Conservation (phyloP, 1,140 invertebrate genomes). For the Hesperophylax magnus region DNA sequence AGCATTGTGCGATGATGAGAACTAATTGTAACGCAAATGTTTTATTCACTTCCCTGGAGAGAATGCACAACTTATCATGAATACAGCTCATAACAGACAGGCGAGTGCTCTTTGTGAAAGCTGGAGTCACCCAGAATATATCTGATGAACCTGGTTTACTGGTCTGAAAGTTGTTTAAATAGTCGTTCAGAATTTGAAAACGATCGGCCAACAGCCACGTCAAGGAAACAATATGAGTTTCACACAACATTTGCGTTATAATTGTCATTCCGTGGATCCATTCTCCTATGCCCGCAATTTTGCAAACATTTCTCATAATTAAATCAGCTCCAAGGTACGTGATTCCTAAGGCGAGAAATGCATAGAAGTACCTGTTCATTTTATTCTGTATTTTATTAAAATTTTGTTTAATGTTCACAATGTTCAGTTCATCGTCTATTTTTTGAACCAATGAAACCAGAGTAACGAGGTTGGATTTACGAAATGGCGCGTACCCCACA, state of each 20-base stretch:
- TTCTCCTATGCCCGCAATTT: background rate
- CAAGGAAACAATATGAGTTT: slow-evolving; percentile 44
- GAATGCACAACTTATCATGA: slow-evolving; percentile 45
- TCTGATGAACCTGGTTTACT: background rate
- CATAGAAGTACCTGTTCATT: slow-evolving; percentile 28
- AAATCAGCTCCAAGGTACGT: slow-evolving; percentile 10
- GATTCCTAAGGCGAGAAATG: background rate
- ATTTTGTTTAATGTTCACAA: slow-evolving; percentile 16
- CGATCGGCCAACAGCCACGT: slow-evolving; percentile 18
- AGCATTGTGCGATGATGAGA: slow-evolving; percentile 37
- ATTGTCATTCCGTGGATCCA: background rate
- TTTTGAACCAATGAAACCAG: slow-evolving; percentile 28
- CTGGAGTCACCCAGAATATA: slow-evolving; percentile 40
- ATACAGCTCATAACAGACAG: slow-evolving; percentile 38
- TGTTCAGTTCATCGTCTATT: slow-evolving; percentile 46
- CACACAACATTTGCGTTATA: slow-evolving; percentile 23
- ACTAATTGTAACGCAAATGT: slow-evolving; percentile 36
- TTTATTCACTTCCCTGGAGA: slow-evolving; percentile 16
- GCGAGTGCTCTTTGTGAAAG: slow-evolving; percentile 21
- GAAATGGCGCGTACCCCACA: slow-evolving; percentile 45
- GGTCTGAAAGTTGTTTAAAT: slow-evolving; percentile 28
- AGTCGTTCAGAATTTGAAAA: slow-evolving; percentile 41
- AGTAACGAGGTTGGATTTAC: slow-evolving; percentile 23
- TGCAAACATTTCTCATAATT: background rate
- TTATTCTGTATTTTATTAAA: slow-evolving; percentile 32